A percentile compares a stretch with the other conserved stretches of the same genome.
Conservation (phyloP, 2,888 invertebrate species). For the Mechanitis mazaeus region DNA sequence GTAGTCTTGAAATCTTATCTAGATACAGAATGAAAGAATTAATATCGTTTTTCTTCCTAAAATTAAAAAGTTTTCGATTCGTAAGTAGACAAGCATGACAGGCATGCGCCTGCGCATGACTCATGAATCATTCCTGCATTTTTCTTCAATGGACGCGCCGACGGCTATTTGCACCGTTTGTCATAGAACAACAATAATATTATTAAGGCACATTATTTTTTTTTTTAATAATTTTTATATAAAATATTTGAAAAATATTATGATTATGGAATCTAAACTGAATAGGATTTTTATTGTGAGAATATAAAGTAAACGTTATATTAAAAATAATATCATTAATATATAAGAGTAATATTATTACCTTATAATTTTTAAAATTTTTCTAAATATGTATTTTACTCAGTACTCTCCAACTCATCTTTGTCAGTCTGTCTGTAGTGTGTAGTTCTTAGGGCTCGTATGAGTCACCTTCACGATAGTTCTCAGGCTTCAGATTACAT, state of each 20-base stretch:
- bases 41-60: neutral
- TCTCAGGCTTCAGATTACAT: neutral
- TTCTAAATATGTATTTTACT: too few relatives aligned
- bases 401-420: neutral
- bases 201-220: neutral
- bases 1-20: too few relatives aligned
- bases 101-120: constrained; percentile 34
- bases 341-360: too few relatives aligned
- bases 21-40: neutral
- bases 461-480: constrained; percentile 4
- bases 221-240: neutral
- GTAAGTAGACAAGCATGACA: constrained; percentile 17
- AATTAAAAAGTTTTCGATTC: neutral
- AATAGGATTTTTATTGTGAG: too few relatives aligned
- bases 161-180: constrained; percentile 13
- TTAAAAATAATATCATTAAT: too few relatives aligned
- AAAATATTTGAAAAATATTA: too few relatives aligned
- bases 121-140: constrained; percentile 36
- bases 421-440: neutral
- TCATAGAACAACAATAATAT: neutral
- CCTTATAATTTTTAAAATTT: too few relatives aligned
- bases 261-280: too few relatives aligned
- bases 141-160: constrained; percentile 45
- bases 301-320: too few relatives aligned
- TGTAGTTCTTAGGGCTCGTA: neutral